Evolutionary conservation across 2,888 invertebrate genomes (phyloP), one percentile per base, ranked within the genome.

Genomic region (Tholera decimalis): DNA sequence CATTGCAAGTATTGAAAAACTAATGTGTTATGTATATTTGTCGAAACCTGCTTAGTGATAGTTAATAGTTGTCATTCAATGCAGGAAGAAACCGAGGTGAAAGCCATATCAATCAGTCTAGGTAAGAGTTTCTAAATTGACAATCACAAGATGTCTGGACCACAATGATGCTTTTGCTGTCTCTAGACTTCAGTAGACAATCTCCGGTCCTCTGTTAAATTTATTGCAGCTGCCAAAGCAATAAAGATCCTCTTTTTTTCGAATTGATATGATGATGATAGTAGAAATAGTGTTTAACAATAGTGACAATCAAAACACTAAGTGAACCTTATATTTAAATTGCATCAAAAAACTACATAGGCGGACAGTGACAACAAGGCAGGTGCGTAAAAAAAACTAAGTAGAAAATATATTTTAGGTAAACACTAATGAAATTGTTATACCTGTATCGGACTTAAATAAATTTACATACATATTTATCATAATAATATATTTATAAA

Each of bases 121-220:
- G 13, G 18, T 15, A 35, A 33, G 30, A 73, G 37, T 76, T 76
- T 70, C 50, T 41, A 69, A 76, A 69, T 41, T 53, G 39, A 46
- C 39, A 41, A 69, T 24, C 13, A 51, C 41, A 28, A 68, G 13
- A 47, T 69, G 39, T 50, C 33, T 70, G 26, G 15, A 57, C 35
- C 22, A 35, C 9, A 39, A 28, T 50, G 13, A 43, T 55, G 22
- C 4, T 26, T 24, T 6, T 46, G 26, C 46, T 46, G 47, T 47
- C 18, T 22, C 1, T 30, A 30, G 26, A 20, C 18, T 54, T 33
- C 26, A 54, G 55, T 22, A 22, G n/a, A 30, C 22, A 33, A 37
- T 63, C 22, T 51, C 13, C 22, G 26, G 37, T 26, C n/a, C 24
- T 9, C 44, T 62, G 20, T 26, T 49, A 35, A 22, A 22, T 41